Evolutionary conservation across 2,797 vertebrate genomes (phyloP).

Genomic region (Crenuchus spilurus): DNA sequence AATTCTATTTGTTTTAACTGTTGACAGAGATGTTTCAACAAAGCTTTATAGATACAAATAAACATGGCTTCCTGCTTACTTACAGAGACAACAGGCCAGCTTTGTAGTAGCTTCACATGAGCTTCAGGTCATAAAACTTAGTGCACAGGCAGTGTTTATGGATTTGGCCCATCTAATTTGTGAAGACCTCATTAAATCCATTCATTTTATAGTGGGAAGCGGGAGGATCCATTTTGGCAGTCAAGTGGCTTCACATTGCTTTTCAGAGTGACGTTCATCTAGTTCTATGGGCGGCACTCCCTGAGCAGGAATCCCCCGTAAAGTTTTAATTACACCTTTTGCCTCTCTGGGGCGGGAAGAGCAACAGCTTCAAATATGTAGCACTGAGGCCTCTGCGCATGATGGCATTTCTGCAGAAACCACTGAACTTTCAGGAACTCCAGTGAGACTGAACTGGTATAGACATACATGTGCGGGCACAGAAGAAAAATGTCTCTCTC

Average conservation of each 20-base stretch:
- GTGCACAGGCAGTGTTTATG: too few relatives aligned
- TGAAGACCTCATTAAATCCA: too few relatives aligned
- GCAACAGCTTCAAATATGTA: slow-evolving; percentile 51
- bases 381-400: neutral
- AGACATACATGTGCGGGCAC: neutral
- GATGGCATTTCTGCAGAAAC: neutral
- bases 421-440: neutral
- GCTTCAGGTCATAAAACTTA: too few relatives aligned
- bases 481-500: neutral
- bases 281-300: slow-evolving; percentile 59
- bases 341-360: slow-evolving; percentile 49
- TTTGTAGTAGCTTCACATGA: too few relatives aligned
- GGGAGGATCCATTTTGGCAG: neutral
- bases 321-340: slow-evolving; percentile 73
- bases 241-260: neutral
- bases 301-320: slow-evolving; percentile 70
- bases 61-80: too few relatives aligned
- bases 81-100: too few relatives aligned
- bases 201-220: neutral
- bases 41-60: too few relatives aligned
- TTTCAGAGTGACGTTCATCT: neutral
- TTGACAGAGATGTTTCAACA: too few relatives aligned
- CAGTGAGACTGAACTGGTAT: too few relatives aligned
- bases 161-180: too few relatives aligned
- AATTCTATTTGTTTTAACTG: too few relatives aligned